Base-by-base conservation (phyloP, 1,140 invertebrate genomes). In the Triops longicaudatus region DNA sequence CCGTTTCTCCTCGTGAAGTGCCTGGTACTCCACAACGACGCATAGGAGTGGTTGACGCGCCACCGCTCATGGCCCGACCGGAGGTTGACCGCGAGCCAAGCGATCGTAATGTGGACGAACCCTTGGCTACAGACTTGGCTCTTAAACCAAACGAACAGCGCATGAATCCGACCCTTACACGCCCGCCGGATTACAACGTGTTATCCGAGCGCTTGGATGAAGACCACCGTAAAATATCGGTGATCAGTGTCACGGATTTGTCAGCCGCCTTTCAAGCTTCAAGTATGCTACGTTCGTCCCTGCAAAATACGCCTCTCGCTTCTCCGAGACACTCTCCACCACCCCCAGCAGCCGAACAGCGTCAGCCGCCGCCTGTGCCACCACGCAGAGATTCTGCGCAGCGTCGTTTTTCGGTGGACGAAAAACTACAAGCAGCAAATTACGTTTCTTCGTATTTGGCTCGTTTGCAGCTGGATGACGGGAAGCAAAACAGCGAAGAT, bases 291-390 rank as follows among this genome's bases (percentile, higher is more conserved):
- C 76, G 76, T 5, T 73, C 76, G 14, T 26, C n/a, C 14, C 43
- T 17, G 22, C 11, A 42, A 14, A 77, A 75, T 43, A 71, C 75
- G 28, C 42, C 22, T 14, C 22, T 42, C 12, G 50, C 28, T 72
- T 44, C 78, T 3, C 78, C 78, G 11, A 31, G 78, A 31, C 73
- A 74, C 44, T 78, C 78, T 22, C 76, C 78, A 1, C 79, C 79
- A 14, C 79, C 73, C 22, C 79, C 78, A 14, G 78, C 73, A 22
- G 1, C 76, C 14, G 78, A 71, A n/a, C 73, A 73, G 22, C 26
- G 22, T 77, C 31, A 27, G 86, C 87, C 78, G 86, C 84, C 75
- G 82, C 84, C 26, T 85, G 85, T 28, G 14, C 74, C 22, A 41
- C 77, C 26, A 1, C 22, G 75, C 78, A 11, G 26, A 12, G 27